phyloP scores from a whole-genome alignment of 2,797 vertebrate species.

The Capromys pilorides region DNA sequence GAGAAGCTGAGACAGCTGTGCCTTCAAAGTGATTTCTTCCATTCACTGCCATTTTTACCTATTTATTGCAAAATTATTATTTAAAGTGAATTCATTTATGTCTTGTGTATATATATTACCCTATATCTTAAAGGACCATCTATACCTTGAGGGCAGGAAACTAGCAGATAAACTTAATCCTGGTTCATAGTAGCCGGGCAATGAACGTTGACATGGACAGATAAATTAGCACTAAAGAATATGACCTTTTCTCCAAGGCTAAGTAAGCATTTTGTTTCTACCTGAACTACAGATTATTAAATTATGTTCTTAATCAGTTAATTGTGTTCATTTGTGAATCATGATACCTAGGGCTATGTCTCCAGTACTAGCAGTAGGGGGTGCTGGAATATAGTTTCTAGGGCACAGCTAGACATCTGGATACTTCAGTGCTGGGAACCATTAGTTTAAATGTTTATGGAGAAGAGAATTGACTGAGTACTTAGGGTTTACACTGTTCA shows the following conservation, averaged over 20 bases:
- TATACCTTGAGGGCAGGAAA: slow-evolving; percentile 11
- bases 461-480: slow-evolving; percentile 31
- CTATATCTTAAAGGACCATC: background rate
- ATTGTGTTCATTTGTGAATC: slow-evolving; percentile 45
- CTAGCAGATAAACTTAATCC: slow-evolving; percentile 15
- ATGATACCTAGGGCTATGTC: slow-evolving; percentile 47
- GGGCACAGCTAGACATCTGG: slow-evolving; percentile 41
- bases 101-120: background rate
- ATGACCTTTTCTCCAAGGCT: slow-evolving; percentile 24
- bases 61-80: slow-evolving; percentile 4
- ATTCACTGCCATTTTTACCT: slow-evolving; percentile 40
- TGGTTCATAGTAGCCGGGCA: background rate
- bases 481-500: background rate
- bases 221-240: slow-evolving; percentile 16
- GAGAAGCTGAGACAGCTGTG: background rate
- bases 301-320: slow-evolving; percentile 57
- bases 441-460: slow-evolving; percentile 50
- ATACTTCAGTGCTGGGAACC: slow-evolving; percentile 30
- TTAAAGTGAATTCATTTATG: slow-evolving; percentile 55
- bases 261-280: slow-evolving; percentile 54
- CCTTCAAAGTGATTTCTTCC: background rate
- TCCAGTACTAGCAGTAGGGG: slow-evolving; percentile 42
- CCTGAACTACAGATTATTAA: slow-evolving; percentile 50
- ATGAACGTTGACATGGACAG: background rate
- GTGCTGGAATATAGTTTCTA: slow-evolving; percentile 65